Base-by-base conservation (phyloP, 2,113 vertebrate species). In the Ailurus styani region DNA sequence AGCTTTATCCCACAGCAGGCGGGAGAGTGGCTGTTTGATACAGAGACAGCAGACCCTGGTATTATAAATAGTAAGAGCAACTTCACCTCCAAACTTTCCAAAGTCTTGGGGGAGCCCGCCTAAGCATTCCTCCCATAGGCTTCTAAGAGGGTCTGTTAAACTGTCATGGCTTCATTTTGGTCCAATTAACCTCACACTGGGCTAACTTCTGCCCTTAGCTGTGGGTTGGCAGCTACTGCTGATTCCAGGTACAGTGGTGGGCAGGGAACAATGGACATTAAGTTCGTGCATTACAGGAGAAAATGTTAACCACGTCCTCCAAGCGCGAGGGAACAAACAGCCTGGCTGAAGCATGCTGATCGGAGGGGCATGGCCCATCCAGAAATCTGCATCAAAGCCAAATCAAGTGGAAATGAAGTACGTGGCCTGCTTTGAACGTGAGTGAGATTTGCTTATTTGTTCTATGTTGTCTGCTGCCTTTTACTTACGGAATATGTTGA, bases 111-210 rank as follows among this genome's bases (percentile, higher is more conserved):
- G 93, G 86, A 79, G 21, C 78, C 72, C 60, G 20, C 90, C 45
- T 66, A 55, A 23, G 60, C 87, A 11, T 78, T 60, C 62, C 40
- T 86, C 40, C n/a, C 25, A 4, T 14, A 27, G 84, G 73, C 47
- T 82, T 93, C 75, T 50, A 45, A 87, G 86, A 83, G 87, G 93
- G 72, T 68, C 95, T 93, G 47, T 87, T 86, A 55, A 87, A 77
- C 47, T 1, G 0, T 23, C 70, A 95, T 52, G 60, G 47, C 87
- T 96, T 97, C 83, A 93, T 2, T 95, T 95, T 90, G 73, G 90
- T 73, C 79, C 83, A 93, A 52, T 97, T 95, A 95, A 75, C 96
- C 87, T 90, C 93, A 92, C 84, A 87, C 90, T 73, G 94, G 82
- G 97, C 84, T 96, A 83, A 95, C 95, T 93, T 78, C 66, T 91